Evolutionary conservation across 2,113 vertebrate genomes (phyloP).

Genomic region (Poeciliopsis occidentalis): DNA sequence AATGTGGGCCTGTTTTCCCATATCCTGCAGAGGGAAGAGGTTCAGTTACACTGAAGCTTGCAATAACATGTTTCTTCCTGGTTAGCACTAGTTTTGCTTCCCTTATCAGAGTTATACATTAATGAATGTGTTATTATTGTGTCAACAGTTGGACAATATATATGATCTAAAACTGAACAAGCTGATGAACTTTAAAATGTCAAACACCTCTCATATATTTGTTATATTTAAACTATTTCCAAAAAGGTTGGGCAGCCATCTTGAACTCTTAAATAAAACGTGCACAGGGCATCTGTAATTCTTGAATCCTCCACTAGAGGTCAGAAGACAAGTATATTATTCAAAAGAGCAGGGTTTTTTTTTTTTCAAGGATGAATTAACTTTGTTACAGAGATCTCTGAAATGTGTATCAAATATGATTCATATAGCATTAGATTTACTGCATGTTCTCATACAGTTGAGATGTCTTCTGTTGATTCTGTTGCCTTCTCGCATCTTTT

Average conservation of each 20-base stretch:
- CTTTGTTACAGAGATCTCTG: neutral
- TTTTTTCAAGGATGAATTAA: neutral
- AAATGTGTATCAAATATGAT: neutral
- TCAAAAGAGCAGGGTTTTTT: neutral
- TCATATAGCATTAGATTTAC: neutral
- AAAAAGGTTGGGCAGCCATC: neutral
- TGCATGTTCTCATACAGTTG: neutral
- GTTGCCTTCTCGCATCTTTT: conserved; percentile 12
- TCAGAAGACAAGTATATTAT: neutral
- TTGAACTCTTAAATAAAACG: neutral
- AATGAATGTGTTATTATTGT: neutral
- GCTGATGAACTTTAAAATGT: neutral
- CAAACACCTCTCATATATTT: neutral
- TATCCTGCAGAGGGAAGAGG: neutral
- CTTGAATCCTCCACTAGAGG: neutral
- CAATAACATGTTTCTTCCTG: neutral
- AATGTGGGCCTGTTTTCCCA: too few relatives aligned
- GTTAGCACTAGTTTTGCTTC: neutral
- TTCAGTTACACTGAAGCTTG: neutral
- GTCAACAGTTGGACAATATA: neutral
- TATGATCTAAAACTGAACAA: neutral
- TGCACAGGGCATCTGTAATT: neutral
- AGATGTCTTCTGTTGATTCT: neutral
- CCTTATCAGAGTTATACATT: neutral
- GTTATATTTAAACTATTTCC: too few relatives aligned